Base-by-base conservation (phyloP, 2,113 vertebrate genomes). In the Eulemur rufifrons region DNA sequence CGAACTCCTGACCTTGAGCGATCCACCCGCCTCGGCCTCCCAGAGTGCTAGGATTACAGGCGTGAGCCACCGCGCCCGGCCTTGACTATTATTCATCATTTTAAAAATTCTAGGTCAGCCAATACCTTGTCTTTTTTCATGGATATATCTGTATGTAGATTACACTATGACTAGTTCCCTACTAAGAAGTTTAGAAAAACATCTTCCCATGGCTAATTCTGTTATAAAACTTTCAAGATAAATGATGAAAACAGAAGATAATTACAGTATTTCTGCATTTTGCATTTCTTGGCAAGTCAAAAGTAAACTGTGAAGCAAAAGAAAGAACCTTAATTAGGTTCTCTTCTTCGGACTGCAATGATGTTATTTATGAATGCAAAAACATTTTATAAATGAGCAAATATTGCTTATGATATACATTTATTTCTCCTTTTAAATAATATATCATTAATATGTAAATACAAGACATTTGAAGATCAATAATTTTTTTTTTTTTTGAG, bases 401-500 rank as follows among this genome's bases (percentile, higher is more conserved):
- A 84, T 86, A 87, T 80, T 95, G 27, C 39, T 92, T 95, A 69
- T 94, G 14, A 20, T 80, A 82, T 95, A 90, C 27, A 78, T 73
- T 59, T 64, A 82, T 81, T 93, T 88, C 14, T 92, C 71, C 34
- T 76, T 80, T 91, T 85, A 95, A 91, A 56, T 69, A 66, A 56
- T 69, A 66, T 77, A 82, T 76, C 37, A 78, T 14, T 91, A 91
- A n/a, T 95, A 32, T 95, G 25, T 45, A 71, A 86, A 61, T 76
- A 91, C 85, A 85, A 66, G 66, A 32, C 15, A 86, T 81, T 91
- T 88, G 59, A 93, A 87, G 29, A 88, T 68, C 89, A 45, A 61
- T 37, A 37, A 37, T 37, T 37, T 37, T 37, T 37, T 37, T 37
- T 37, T 37, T 37, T 37, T 37, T 37, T 37, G 37, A 37, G 37